Conservation (phyloP, 2,113 vertebrate species). For the pig (Sus scrofa) region T2T-Sscrofa CM000814.6:72568001-72568500, state of each 20-base stretch:
- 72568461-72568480: no score
- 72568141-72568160: no score
- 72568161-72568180: no score
- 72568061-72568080: no score
- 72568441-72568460: neutral
- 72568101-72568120: no score
- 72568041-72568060: neutral
- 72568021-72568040: neutral
- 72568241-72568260: neutral
- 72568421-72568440: neutral
- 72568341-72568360: neutral
- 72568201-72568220: neutral
- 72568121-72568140: no score
- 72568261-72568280: neutral
- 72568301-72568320: neutral
- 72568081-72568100: no score
- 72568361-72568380: neutral
- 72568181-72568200: conserved; percentile 21
- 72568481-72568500: no score
- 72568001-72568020: no score
- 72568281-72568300: neutral
- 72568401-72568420: conserved; percentile 26
- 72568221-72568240: neutral
- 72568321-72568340: neutral
- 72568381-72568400: neutral